These are phyloP conservation scores for Drosophila imparisetae DNA, from an alignment of 2,888 invertebrate genomes.

Conservation along the genomic window DNA sequence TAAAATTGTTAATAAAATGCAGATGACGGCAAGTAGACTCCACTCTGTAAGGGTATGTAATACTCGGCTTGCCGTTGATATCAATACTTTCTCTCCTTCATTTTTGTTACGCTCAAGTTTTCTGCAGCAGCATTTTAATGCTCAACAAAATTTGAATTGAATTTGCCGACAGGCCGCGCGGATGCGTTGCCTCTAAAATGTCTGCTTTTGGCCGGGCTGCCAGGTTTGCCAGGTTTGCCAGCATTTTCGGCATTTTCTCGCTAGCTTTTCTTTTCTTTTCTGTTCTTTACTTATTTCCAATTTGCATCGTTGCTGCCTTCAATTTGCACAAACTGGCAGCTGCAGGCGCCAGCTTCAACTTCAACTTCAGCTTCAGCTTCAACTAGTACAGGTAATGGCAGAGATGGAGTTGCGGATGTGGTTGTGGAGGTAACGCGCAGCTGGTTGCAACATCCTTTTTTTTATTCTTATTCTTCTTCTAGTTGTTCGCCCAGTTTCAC, in stretches of 20 bases:
- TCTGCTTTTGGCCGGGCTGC: conserved; percentile 14
- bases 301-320: conserved; percentile 72
- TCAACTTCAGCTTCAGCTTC: conserved; percentile 43
- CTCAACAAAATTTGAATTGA: conserved; percentile 79
- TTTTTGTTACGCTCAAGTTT: conserved; percentile 27
- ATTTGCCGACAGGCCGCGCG: conserved; percentile 72
- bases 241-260: background rate
- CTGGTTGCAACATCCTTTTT: conserved; percentile 25
- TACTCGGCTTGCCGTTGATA: background rate
- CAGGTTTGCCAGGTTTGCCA: conserved; percentile 8
- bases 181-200: conserved; percentile 51
- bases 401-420: background rate
- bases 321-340: conserved; percentile 64
- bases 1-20: background rate
- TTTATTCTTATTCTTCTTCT: conserved; percentile 1
- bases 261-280: background rate
- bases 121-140: conserved; percentile 71
- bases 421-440: conserved; percentile 34
- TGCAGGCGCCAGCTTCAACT: conserved; percentile 59
- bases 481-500: conserved; percentile 60
- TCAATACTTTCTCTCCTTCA: background rate
- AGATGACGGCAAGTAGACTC: background rate
- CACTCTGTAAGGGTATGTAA: background rate
- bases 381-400: conserved; percentile 21
- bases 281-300: conserved; percentile 55